Conservation (phyloP, 1,140 invertebrate genomes). For the Potamilus streckersoni region DNA sequence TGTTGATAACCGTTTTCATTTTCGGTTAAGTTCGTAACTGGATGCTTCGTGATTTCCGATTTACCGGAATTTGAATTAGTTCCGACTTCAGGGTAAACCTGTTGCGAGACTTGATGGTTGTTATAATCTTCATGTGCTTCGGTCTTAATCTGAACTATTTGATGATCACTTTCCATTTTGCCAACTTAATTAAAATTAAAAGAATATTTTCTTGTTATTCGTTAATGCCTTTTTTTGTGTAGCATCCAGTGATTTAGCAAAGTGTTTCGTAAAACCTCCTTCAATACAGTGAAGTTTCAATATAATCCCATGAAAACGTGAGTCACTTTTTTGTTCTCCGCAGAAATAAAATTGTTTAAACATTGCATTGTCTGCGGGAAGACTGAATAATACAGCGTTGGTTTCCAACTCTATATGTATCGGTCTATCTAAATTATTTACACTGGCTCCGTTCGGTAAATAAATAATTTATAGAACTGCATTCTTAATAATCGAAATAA, state of each 20-base stretch:
- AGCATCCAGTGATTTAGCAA: not conserved
- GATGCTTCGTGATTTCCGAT: not conserved
- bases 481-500: constrained; percentile 35
- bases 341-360: not conserved
- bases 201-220: not conserved
- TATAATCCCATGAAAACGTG: not conserved
- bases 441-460: constrained; percentile 26
- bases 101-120: not conserved
- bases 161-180: constrained; percentile 2
- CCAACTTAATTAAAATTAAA: not conserved
- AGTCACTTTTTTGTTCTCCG: not conserved
- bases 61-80: not conserved
- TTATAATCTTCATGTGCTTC: constrained; percentile 21
- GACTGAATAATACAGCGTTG: not conserved
- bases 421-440: constrained; percentile 31
- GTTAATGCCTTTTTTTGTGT: not conserved
- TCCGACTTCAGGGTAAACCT: not conserved
- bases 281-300: not conserved
- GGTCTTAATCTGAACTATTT: constrained; percentile 14
- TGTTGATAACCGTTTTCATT: not conserved
- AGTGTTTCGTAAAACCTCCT: not conserved
- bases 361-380: not conserved
- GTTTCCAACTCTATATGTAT: constrained; percentile 4
- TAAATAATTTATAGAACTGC: constrained; percentile 34
- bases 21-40: not conserved